Evolutionary conservation across 1,140 invertebrate genomes (phyloP), one percentile per base, ranked within the genome.

Genomic region (Bilobella aurantiaca): DNA sequence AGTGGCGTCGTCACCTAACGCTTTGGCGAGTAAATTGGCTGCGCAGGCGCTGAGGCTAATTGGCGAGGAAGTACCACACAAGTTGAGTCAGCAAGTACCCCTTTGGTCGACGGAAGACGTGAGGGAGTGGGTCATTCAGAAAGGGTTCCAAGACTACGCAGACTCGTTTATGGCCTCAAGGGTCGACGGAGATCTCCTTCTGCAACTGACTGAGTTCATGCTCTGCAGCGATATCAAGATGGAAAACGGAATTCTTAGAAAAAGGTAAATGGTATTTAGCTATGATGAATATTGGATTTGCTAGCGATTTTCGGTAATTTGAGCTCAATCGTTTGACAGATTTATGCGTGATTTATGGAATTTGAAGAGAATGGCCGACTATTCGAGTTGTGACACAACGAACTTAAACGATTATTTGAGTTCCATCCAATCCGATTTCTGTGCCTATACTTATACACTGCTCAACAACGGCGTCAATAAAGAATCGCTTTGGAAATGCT

Each of bases 51-150:
- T 99, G 67, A 83, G 90, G 65, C 81, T 97, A 1, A 96, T 99
- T 53, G 96, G 95, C 0, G 96, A 98, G 77, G 91, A 94, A 75
- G 88, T 98, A 16, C 96, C 96, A 0, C 94, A 98, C 74, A 97
- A 96, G 77, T 79, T 99, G 30, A 96, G 93, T 28, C 96, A 98
- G 76, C 95, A 98, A 78, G 95, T 98, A 1, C 96, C 96, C 0
- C 80, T 98, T 0, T 99, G 97, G 97, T 96, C 91, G 0, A 87
- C 86, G 2, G 91, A 93, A 75, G 96, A 99, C 79, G 96, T 99
- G 0, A 80, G 86, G 67, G 93, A 98, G 78, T 99, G 96, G 96
- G 91, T 99, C 0, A 94, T 94, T 75, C 95, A 87, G 78, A 96
- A 97, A 75, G 96, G 94, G 0, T 99, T 98, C 78, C 81, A 82